Percentiles rank a stretch among this genome's conserved stretches.
phyloP scores from a whole-genome alignment of 92 coral and sea anemone genomes.

The Micromussa lordhowensis region DNA sequence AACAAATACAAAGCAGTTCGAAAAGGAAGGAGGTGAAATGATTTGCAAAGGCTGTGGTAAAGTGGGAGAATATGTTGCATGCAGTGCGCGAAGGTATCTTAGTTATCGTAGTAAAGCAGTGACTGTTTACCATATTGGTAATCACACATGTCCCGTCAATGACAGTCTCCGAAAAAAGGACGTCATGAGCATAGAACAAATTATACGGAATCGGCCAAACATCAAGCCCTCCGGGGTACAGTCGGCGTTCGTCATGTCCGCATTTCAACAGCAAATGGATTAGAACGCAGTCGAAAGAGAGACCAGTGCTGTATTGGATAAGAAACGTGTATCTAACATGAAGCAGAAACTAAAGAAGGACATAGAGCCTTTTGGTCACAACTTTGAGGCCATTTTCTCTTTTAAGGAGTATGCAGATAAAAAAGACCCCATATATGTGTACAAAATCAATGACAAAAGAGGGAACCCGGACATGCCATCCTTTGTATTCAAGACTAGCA shows the following conservation, averaged over 20 bases:
- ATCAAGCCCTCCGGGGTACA: slow-evolving; percentile 52
- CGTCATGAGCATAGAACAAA: slow-evolving; percentile 34
- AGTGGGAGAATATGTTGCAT: too few species aligned
- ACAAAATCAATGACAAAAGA: too few species aligned
- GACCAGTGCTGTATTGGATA: slow-evolving; percentile 47
- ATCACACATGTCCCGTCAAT: slow-evolving; percentile 71
- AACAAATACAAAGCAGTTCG: slow-evolving; percentile 62
- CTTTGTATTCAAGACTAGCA: too few species aligned
- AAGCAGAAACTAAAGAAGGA: too few species aligned
- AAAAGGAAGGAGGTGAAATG: slow-evolving; percentile 29
- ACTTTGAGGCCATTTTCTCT: slow-evolving; percentile 42
- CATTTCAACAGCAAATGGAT: slow-evolving; percentile 51
- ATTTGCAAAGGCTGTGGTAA: slow-evolving; percentile 62
- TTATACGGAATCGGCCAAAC: slow-evolving; percentile 40
- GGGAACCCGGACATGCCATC: too few species aligned
- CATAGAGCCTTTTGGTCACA: too few species aligned
- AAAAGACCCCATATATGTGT: slow-evolving; percentile 61
- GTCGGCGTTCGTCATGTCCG: slow-evolving; percentile 41
- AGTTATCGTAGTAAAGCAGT: slow-evolving; percentile 53
- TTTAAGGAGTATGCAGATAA: slow-evolving; percentile 77
- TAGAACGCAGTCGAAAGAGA: slow-evolving; percentile 65
- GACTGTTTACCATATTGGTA: slow-evolving; percentile 71
- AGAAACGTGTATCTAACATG: too few species aligned
- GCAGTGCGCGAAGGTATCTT: slow-evolving; percentile 70
- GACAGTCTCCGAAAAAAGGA: slow-evolving; percentile 15